A percentile compares a stretch with the other conserved stretches of the same genome.
Evolutionary conservation across 2,888 invertebrate genomes (phyloP).

Genomic region (Leptopilina myrica): DNA sequence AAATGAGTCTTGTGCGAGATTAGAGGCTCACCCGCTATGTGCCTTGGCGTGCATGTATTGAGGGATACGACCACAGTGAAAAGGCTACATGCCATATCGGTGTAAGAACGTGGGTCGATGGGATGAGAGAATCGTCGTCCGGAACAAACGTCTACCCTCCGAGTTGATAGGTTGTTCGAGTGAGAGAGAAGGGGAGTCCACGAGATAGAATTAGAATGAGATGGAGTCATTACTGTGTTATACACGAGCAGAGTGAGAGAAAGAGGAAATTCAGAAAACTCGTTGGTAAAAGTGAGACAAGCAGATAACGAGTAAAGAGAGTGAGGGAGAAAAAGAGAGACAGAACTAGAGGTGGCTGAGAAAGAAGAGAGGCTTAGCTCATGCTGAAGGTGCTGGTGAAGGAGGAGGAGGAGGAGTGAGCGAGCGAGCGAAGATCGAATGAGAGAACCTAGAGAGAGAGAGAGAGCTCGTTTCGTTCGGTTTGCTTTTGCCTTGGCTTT

Average conservation of each 20-base stretch:
- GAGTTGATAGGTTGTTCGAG: conserved; percentile 75
- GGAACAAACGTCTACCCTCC: conserved; percentile 74
- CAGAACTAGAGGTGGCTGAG: conserved; percentile 52
- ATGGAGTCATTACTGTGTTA: conserved; percentile 60
- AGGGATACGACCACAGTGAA: conserved; percentile 66
- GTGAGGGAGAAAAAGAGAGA: conserved; percentile 47
- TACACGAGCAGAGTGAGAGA: conserved; percentile 56
- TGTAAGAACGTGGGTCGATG: conserved; percentile 75
- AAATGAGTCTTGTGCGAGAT: no score
- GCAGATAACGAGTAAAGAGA: conserved; percentile 48
- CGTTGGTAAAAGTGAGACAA: conserved; percentile 43
- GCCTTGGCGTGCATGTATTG: conserved; percentile 58
- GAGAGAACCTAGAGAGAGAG: conserved; percentile 64
- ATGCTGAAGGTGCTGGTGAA: conserved; percentile 47
- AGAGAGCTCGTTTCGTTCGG: conserved; percentile 55
- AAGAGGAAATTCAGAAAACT: conserved; percentile 50
- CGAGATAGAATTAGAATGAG: conserved; percentile 74
- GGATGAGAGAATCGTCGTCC: conserved; percentile 75
- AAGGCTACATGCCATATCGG: conserved; percentile 72
- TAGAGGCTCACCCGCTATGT: conserved; percentile 68
- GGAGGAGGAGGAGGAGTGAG: conserved; percentile 61
- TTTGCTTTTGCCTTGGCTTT: conserved; percentile 56
- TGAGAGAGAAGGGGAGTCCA: conserved; percentile 66
- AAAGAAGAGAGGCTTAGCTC: conserved; percentile 52
- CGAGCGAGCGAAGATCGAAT: conserved; percentile 69